These are phyloP conservation scores for Oncorhynchus clarkii DNA, from an alignment of 2,113 vertebrate species.

Conservation along the genomic window DNA sequence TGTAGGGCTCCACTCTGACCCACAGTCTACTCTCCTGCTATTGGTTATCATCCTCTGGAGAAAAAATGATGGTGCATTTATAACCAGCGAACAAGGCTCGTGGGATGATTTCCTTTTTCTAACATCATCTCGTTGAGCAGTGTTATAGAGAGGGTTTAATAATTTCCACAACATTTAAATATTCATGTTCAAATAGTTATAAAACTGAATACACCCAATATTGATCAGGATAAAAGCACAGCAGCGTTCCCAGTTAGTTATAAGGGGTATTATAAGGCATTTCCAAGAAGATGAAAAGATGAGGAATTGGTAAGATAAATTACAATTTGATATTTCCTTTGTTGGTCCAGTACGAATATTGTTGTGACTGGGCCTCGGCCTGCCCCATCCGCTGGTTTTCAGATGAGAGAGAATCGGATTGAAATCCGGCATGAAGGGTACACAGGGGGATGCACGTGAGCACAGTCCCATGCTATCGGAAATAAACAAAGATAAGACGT, in stretches of 20 bases:
- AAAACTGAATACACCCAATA: not conserved
- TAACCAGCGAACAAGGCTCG: not conserved
- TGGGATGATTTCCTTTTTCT: not conserved
- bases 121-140: not conserved
- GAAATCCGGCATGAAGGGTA: not conserved
- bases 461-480: not conserved
- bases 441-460: not conserved
- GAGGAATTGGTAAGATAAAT: not conserved
- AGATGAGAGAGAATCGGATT: not conserved
- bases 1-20: not conserved
- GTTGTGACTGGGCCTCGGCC: not conserved
- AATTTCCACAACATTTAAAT: not conserved
- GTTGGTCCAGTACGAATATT: not conserved
- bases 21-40: not conserved
- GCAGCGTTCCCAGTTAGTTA: not conserved
- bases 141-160: not conserved
- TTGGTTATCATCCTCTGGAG: not conserved
- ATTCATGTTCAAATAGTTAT: not conserved
- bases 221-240: not conserved
- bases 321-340: not conserved
- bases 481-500: not conserved
- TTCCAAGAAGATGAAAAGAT: not conserved
- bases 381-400: not conserved
- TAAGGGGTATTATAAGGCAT: not conserved
- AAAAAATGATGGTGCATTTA: not conserved